phyloP scores from a whole-genome alignment of 2,888 invertebrate species.

The Sinodicranocentrus sp. region DNA sequence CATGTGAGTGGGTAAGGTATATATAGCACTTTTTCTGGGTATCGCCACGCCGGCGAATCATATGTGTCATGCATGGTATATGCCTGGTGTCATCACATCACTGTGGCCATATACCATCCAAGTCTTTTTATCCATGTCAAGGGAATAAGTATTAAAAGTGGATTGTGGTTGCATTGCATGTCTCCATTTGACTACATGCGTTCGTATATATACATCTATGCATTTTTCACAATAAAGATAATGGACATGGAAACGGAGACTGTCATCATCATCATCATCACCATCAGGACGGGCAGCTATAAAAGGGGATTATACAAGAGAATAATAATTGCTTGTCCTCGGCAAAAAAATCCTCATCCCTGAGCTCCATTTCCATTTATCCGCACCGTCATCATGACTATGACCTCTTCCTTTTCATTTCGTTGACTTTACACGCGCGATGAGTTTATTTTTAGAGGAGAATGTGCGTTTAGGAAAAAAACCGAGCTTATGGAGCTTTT shows the following conservation, averaged over 20 bases:
- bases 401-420: slow-evolving; percentile 43
- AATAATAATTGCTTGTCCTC: background rate
- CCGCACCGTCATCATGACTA: no score
- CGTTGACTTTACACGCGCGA: background rate
- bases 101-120: background rate
- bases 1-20: background rate
- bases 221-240: slow-evolving; percentile 12
- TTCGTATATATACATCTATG: background rate
- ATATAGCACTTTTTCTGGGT: no score
- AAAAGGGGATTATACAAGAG: slow-evolving; percentile 21
- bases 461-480: background rate
- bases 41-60: no score
- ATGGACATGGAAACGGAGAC: background rate
- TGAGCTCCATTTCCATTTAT: slow-evolving; percentile 17
- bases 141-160: slow-evolving; percentile 16
- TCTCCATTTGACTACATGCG: no score
- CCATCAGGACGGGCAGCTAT: slow-evolving; percentile 13
- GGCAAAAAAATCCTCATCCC: slow-evolving; percentile 19
- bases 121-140: slow-evolving; percentile 20
- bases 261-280: slow-evolving; percentile 9
- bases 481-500: background rate
- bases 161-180: slow-evolving; percentile 7
- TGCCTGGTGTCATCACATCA: slow-evolving; percentile 11
- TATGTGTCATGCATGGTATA: slow-evolving; percentile 5
- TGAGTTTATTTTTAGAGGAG: no score